phyloP scores from a whole-genome alignment of 2,888 invertebrate genomes.

The Amblyjoppa proteus region DNA sequence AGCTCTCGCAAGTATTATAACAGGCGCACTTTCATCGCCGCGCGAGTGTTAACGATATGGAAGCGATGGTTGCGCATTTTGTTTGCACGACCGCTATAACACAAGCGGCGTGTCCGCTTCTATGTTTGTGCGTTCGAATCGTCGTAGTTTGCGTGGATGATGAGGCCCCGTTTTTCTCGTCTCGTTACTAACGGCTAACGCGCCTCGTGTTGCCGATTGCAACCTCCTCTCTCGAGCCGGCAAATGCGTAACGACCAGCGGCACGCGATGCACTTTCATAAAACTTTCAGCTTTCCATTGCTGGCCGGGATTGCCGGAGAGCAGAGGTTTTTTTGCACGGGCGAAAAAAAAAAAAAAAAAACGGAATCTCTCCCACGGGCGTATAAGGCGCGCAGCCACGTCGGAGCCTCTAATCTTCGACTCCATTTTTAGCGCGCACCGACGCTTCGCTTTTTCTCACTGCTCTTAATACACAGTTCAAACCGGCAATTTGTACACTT shows the following conservation, averaged over 20 bases:
- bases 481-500: background rate
- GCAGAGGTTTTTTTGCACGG: conserved; percentile 68
- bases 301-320: conserved; percentile 73
- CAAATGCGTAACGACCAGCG: conserved; percentile 73
- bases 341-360: conserved; percentile 66
- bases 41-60: conserved; percentile 36
- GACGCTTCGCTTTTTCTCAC: conserved; percentile 12
- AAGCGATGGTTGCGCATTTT: conserved; percentile 56
- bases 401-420: conserved; percentile 1
- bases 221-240: conserved; percentile 48
- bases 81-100: conserved; percentile 3
- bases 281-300: conserved; percentile 83
- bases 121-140: conserved; percentile 6
- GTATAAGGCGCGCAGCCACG: background rate
- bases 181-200: conserved; percentile 56
- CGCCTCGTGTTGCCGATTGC: conserved; percentile 58
- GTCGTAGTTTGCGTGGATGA: conserved; percentile 36
- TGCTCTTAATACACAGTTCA: background rate
- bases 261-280: conserved; percentile 83
- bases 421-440: background rate
- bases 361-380: conserved; percentile 74
- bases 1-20: conserved; percentile 68
- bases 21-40: conserved; percentile 75
- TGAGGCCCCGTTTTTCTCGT: conserved; percentile 65
- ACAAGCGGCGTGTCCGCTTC: background rate